A percentile compares a stretch with the other conserved stretches of the same genome.
These are phyloP conservation scores for Colinus virginianus DNA, from an alignment of 2,113 vertebrate genomes.

Conservation along the genomic window DNA sequence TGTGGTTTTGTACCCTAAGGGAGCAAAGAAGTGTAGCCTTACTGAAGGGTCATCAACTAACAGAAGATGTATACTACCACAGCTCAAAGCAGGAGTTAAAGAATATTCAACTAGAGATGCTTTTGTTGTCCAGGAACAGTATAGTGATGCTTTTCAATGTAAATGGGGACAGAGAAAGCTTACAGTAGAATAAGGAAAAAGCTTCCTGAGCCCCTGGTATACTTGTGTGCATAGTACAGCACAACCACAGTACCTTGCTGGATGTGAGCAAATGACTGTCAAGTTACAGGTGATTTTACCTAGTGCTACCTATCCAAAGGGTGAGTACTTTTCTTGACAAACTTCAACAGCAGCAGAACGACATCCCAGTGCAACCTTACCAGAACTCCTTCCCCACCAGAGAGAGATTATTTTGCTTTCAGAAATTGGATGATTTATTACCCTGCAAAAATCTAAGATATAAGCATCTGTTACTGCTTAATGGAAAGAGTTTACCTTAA, in stretches of 20 bases:
- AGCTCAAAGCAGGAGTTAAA: not conserved
- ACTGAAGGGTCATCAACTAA: not conserved
- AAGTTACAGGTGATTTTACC: not conserved
- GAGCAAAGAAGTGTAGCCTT: not conserved
- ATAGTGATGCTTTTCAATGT: not conserved
- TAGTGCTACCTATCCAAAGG: not conserved
- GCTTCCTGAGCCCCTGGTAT: not conserved
- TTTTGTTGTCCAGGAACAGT: not conserved
- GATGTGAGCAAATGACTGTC: not conserved
- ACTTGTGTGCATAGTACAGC: not conserved
- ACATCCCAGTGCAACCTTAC: not conserved
- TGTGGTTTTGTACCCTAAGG: not conserved
- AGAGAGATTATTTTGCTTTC: not conserved
- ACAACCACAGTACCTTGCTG: not conserved
- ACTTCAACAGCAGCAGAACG: not conserved
- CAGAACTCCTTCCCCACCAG: not conserved
- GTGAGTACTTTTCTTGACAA: not conserved
- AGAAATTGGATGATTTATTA: not conserved
- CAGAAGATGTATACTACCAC: not conserved
- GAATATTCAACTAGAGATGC: not conserved
- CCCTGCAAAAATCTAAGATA: not conserved
- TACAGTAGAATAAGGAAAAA: not conserved
- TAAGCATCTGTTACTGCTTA: not conserved
- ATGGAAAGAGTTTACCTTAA: constrained; percentile 86
- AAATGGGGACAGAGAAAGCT: not conserved